phyloP scores from a whole-genome alignment of 2,113 vertebrate species.

The Periophthalmodon schlosseri region DNA sequence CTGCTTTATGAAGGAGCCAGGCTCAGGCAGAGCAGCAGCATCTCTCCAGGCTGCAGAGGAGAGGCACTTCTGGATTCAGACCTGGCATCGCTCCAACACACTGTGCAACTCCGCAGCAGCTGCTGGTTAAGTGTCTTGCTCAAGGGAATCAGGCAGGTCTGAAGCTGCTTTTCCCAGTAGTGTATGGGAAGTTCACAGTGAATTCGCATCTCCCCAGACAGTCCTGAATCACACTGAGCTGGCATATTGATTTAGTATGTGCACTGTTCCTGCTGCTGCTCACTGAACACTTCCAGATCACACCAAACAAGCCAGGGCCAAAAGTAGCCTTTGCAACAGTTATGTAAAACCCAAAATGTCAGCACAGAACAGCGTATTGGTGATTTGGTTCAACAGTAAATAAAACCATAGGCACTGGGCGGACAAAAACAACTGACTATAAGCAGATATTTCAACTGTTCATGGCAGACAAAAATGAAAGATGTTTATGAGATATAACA shows the following conservation, averaged over 20 bases:
- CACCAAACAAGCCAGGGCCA: background rate
- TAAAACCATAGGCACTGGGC: background rate
- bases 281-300: conserved; percentile 32
- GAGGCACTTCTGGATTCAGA: conserved; percentile 11
- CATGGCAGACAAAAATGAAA: background rate
- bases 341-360: background rate
- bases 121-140: conserved; percentile 45
- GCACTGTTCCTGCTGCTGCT: background rate
- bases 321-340: background rate
- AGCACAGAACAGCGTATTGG: background rate
- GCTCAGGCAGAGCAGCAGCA: conserved; percentile 1
- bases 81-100: conserved; percentile 12
- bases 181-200: background rate
- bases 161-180: conserved; percentile 7
- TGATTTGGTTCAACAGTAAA: background rate
- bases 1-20: conserved; percentile 11
- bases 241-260: conserved; percentile 29
- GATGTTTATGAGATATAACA: no score
- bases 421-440: background rate
- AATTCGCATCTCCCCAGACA: background rate
- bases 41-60: conserved; percentile 9
- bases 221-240: conserved; percentile 21
- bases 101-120: conserved; percentile 21
- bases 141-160: conserved; percentile 25
- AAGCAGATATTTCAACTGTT: no score